Conservation (phyloP, 2,113 vertebrate species). For the Fukomys damarensis region DNA sequence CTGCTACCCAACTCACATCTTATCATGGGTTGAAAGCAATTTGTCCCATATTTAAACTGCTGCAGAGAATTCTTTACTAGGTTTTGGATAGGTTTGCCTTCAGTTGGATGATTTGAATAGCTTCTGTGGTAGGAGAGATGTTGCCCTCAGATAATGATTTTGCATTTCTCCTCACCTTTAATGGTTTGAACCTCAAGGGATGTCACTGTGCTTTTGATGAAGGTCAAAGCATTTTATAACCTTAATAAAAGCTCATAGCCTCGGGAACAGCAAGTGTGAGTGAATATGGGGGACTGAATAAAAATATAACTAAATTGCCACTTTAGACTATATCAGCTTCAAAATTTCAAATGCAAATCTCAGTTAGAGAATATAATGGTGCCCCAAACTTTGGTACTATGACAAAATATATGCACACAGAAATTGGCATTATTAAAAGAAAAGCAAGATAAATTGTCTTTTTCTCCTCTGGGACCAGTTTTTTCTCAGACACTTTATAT, state of each 20-base stretch:
- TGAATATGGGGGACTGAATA: constrained; percentile 58
- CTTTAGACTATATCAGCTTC: constrained; percentile 11
- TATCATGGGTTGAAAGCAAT: constrained; percentile 40
- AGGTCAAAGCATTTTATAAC: constrained; percentile 81
- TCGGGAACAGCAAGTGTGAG: constrained; percentile 64
- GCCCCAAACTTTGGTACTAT: constrained; percentile 2
- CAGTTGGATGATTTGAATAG: constrained; percentile 73
- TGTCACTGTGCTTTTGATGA: constrained; percentile 73
- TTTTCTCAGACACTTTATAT: not conserved
- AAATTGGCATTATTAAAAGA: constrained; percentile 1
- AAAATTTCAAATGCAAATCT: constrained; percentile 64
- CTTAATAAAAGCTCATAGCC: constrained; percentile 79
- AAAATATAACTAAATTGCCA: constrained; percentile 74
- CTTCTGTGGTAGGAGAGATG: constrained; percentile 50
- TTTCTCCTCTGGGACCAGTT: not conserved
- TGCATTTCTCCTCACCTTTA: constrained; percentile 70
- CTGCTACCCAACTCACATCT: constrained; percentile 47
- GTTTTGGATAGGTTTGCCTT: constrained; percentile 62
- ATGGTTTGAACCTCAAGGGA: constrained; percentile 76
- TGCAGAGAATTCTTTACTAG: constrained; percentile 66
- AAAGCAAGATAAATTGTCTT: constrained; percentile 21
- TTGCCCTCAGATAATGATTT: not conserved
- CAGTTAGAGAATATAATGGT: constrained; percentile 14
- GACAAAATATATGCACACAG: not conserved
- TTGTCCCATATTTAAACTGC: constrained; percentile 56